Base-by-base conservation (phyloP, 1,140 invertebrate species). In the Caenorhabditis tropicalis region DNA sequence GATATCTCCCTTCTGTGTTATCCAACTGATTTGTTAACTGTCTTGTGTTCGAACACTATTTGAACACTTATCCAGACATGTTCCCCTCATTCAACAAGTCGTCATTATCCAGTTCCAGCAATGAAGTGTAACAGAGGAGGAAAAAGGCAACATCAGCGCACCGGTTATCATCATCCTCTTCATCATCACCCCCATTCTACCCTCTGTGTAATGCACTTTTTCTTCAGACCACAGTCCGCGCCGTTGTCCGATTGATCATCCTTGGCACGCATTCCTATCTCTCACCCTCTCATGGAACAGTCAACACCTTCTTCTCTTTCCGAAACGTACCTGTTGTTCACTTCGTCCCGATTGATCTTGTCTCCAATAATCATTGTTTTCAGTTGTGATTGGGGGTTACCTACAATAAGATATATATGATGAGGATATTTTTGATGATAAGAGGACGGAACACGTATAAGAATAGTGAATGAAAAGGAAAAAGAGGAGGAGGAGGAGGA, bases 261-360 rank as follows among this genome's bases (percentile, higher is more conserved):
- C 36, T 12, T 74, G n/a, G 65, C 33, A 46, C 29, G 65, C 65
- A 74, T 74, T 74, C 65, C 65, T 74, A 74, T 74, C 65, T 27
- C 36, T 74, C 36, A 12, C 21, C 56, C 29, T 4, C 10, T 6
- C 24, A 27, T 19, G 53, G 21, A 21, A 27, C 53, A 10, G 24
- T 65, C 53, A 56, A 56, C 53, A 65, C 15, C 36, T 24, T 46
- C 10, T 43, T 46, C 16, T 74, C n/a, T 74, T n/a, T 31, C 29
- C 65, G 29, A 31, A 74, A 31, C 65, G 65, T 74, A 74, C 65
- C 36, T 74, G 65, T 74, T 74, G 65, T 74, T 74, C 65, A n/a
- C 36, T 29, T 74, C 65, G 15, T 74, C 65, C 65, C 65, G 65
- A 74, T 74, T 74, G n/a, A 74, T 74, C 65, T 74, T 74, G 33